Evolutionary conservation across 1,140 invertebrate species (phyloP).

Genomic region (Orchestia grillus): DNA sequence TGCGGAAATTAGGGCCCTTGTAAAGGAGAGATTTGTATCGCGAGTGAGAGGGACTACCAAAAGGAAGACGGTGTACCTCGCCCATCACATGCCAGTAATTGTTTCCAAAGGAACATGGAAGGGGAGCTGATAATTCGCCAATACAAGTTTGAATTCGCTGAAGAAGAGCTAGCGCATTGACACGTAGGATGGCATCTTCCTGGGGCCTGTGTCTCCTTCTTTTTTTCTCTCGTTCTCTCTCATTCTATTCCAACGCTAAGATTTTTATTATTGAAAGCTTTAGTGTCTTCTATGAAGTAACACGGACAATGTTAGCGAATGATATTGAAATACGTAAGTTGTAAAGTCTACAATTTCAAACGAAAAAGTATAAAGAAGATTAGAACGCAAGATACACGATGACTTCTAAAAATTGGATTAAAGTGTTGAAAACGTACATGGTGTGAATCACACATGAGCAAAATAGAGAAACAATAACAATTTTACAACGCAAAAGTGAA

Average conservation of each 20-base stretch:
- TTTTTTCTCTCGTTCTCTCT: background rate
- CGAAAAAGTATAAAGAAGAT: background rate
- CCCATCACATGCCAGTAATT: slow-evolving; percentile 3
- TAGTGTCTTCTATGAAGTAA: background rate
- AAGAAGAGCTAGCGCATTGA: background rate
- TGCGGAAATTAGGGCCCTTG: slow-evolving; percentile 19
- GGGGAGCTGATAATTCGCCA: background rate
- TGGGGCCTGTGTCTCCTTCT: too few relatives aligned
- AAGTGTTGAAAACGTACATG: too few relatives aligned
- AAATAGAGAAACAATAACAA: too few relatives aligned
- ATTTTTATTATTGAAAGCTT: background rate
- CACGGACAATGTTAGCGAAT: background rate
- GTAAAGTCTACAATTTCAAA: background rate
- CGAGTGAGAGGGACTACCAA: background rate
- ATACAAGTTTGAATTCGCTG: background rate
- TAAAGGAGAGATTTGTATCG: slow-evolving; percentile 46
- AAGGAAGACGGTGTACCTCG: slow-evolving; percentile 29
- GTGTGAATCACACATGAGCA: too few relatives aligned
- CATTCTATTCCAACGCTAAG: background rate
- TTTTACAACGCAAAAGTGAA: too few relatives aligned
- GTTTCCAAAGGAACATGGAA: background rate
- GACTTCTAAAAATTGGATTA: too few relatives aligned
- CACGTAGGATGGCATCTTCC: background rate
- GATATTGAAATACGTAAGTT: background rate
- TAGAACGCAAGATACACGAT: too few relatives aligned